A percentile compares a stretch with the other conserved stretches of the same genome.
Conservation (phyloP, 2,113 vertebrate genomes). For the Anoura caudifer region DNA sequence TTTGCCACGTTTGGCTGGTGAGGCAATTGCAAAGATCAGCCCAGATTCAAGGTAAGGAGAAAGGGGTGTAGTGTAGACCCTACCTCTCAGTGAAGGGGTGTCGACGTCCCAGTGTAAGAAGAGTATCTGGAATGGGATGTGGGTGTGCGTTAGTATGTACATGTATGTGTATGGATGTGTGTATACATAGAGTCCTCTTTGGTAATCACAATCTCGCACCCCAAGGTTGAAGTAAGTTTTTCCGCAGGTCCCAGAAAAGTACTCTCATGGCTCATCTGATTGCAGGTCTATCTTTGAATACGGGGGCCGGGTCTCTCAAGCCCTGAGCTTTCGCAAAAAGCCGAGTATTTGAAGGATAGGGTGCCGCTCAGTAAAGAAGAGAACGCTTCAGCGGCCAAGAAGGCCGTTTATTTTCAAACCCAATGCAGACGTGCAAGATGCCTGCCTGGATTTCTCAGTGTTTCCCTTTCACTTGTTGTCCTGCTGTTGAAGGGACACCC, state of each 20-base stretch:
- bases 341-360: not conserved
- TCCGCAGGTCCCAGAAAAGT: not conserved
- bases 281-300: not conserved
- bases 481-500: not conserved
- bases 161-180: not conserved
- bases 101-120: not conserved
- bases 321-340: not conserved
- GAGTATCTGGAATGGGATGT: not conserved
- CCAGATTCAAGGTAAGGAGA: not conserved
- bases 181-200: not conserved
- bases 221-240: not conserved
- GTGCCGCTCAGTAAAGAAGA: not conserved
- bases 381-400: not conserved
- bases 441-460: not conserved
- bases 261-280: not conserved
- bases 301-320: not conserved
- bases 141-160: not conserved
- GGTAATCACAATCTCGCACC: not conserved
- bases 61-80: too few species aligned
- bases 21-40: not conserved
- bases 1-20: not conserved
- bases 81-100: not conserved
- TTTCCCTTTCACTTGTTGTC: not conserved
- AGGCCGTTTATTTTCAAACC: not conserved
- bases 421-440: not conserved